Evolutionary conservation across 1,140 invertebrate genomes (phyloP).

Genomic region (Diprion similis): DNA sequence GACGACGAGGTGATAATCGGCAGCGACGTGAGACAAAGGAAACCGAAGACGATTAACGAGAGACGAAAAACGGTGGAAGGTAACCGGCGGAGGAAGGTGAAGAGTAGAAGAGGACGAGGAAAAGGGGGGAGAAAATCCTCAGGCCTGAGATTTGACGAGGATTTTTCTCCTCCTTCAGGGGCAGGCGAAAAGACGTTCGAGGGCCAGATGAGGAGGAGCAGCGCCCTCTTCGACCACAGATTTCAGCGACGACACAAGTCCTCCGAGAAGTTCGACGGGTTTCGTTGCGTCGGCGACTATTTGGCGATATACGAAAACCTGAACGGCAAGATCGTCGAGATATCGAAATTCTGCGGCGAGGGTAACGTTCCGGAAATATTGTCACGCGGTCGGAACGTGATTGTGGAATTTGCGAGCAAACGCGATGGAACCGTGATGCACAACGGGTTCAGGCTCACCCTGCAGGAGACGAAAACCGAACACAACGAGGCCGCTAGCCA

Average conservation of each 20-base stretch:
- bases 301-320: constrained; percentile 45
- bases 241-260: constrained; percentile 29
- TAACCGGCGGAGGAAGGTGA: constrained; percentile 11
- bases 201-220: background rate
- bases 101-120: background rate
- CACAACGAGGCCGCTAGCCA: constrained; percentile 7
- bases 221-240: constrained; percentile 25
- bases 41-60: constrained; percentile 28
- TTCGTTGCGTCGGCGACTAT: constrained; percentile 47
- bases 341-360: constrained; percentile 48
- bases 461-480: constrained; percentile 44
- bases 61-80: constrained; percentile 24
- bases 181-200: constrained; percentile 18
- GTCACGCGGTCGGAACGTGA: constrained; percentile 44
- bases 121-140: constrained; percentile 1
- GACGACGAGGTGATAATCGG: constrained; percentile 41
- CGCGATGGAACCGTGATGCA: constrained; percentile 50
- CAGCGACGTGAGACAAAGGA: constrained; percentile 28
- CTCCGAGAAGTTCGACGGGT: constrained; percentile 29
- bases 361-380: constrained; percentile 48
- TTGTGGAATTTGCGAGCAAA: constrained; percentile 47
- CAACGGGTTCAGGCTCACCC: constrained; percentile 48
- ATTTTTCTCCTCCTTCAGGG: background rate
- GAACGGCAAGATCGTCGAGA: constrained; percentile 44
- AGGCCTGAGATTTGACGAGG: constrained; percentile 10